A percentile compares a stretch with the other conserved stretches of the same genome.
These are phyloP conservation scores for Lota lota DNA, from an alignment of 2,113 vertebrate species.

Conservation along the genomic window DNA sequence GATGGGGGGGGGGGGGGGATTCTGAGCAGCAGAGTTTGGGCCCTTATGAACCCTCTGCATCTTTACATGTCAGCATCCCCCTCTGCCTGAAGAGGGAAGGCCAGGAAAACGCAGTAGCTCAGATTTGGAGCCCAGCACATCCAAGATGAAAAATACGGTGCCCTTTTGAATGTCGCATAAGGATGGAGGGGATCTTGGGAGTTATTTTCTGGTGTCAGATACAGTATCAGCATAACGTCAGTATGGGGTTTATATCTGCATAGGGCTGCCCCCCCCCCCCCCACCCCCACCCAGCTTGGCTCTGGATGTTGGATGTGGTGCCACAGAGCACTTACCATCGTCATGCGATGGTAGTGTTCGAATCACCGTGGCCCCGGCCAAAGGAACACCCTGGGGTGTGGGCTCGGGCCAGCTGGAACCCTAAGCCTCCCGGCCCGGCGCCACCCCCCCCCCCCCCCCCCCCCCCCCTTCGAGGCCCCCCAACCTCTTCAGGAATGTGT, in stretches of 20 bases:
- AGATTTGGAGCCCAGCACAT: slow-evolving; percentile 11
- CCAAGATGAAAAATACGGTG: slow-evolving; percentile 11
- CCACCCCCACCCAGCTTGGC: slow-evolving; percentile 21
- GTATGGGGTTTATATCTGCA: slow-evolving; percentile 20
- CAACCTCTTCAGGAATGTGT: slow-evolving; percentile 73
- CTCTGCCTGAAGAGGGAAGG: slow-evolving; percentile 19
- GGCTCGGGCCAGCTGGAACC: slow-evolving; percentile 66
- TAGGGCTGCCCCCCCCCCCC: background rate
- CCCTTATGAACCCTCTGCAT: slow-evolving; percentile 45
- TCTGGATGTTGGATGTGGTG: slow-evolving; percentile 47
- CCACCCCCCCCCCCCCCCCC: slow-evolving; percentile 31
- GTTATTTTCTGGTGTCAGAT: slow-evolving; percentile 17
- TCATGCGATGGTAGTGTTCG: slow-evolving; percentile 57
- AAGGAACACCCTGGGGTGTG: slow-evolving; percentile 50
- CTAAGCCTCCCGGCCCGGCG: slow-evolving; percentile 36
- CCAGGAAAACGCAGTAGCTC: slow-evolving; percentile 17
- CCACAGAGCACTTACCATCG: slow-evolving; percentile 45
- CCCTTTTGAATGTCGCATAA: background rate
- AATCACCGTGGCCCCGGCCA: slow-evolving; percentile 54
- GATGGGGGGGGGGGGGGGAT: slow-evolving; percentile 32
- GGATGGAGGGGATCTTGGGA: background rate
- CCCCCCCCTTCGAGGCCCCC: slow-evolving; percentile 43
- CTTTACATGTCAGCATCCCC: slow-evolving; percentile 23
- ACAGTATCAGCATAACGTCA: background rate
- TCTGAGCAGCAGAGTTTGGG: slow-evolving; percentile 39